These are phyloP conservation scores for Haliclona indistincta DNA, from an alignment of 37 sponge, comb jelly and placozoan species.

Conservation along the genomic window DNA sequence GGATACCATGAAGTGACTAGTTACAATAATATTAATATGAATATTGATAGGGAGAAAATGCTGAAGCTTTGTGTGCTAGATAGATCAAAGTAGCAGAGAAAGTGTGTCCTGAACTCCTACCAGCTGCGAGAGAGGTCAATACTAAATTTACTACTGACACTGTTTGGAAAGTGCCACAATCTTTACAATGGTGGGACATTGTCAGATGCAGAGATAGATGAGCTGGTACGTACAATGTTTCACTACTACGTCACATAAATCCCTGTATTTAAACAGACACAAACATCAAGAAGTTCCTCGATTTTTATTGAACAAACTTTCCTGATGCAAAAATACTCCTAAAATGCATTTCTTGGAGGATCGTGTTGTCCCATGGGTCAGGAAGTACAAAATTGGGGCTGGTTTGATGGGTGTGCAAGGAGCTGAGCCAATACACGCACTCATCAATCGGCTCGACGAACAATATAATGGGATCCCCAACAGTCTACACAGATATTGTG, in stretches of 20 bases:
- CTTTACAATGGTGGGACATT: not conserved
- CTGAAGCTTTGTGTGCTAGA: not conserved
- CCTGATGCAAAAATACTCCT: slow-evolving; percentile 20
- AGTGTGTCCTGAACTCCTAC: not conserved
- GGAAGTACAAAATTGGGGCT: slow-evolving; percentile 11
- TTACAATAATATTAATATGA: not conserved
- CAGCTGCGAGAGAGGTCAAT: not conserved
- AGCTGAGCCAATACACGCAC: slow-evolving; percentile 40
- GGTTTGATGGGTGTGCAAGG: slow-evolving; percentile 56
- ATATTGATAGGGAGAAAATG: no score
- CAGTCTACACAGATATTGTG: not conserved
- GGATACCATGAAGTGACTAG: not conserved
- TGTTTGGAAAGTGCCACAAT: slow-evolving; percentile 6
- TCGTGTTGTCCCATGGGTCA: slow-evolving; percentile 38
- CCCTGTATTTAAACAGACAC: slow-evolving; percentile 15
- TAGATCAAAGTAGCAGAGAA: slow-evolving; percentile 1
- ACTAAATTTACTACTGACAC: not conserved
- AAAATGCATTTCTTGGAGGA: slow-evolving; percentile 50
- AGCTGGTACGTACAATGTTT: slow-evolving; percentile 10
- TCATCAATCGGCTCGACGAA: slow-evolving; percentile 3
- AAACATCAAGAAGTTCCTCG: slow-evolving; percentile 15
- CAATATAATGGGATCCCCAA: not conserved
- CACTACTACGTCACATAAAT: not conserved
- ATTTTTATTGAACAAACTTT: slow-evolving; percentile 5
- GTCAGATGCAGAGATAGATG: not conserved